Evolutionary conservation across 1,140 invertebrate genomes (phyloP), one percentile per base, ranked within the genome.

Genomic region (Leucophenga varia): DNA sequence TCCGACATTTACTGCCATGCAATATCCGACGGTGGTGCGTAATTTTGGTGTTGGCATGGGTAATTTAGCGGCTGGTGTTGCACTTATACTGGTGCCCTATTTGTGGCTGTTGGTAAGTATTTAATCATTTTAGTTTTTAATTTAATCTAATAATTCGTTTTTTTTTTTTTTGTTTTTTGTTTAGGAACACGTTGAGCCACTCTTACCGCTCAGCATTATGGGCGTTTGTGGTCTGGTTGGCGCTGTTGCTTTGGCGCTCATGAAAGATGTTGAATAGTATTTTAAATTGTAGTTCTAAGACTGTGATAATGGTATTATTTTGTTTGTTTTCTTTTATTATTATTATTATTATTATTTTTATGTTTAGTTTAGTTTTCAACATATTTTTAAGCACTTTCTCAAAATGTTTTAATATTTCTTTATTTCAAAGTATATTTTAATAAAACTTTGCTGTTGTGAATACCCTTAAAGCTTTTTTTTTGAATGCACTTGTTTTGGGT

Each of bases 11-110:
- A 87, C 86, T 2, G 85, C 85, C 2, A 85, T 87, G 71, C 75
- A 87, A 21, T 88, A 86, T 74, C 86, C 86, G 2, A 87, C 86
- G 1, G 78, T 84, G 16, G 82, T 88, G 54, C 79, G 86, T 36
- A 88, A 87, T 60, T 77, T 87, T 43, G 86, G 86, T 3, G 84
- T 88, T 8, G 86, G 86, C 4, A 81, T 83, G 28, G 85, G 83
- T 47, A 87, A 87, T 60, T 77, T 87, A 30, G 78, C 85, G 12
- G 84, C 86, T 2, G 86, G 86, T n/a, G 72, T 86, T 3, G 85
- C 81, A 2, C 73, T 88, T 2, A 85, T 87, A 53, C 76, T 84
- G 30, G 83, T 87, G 12, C 86, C 86, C 5, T 87, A 84, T 60
- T 73, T 88, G 44, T 88, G 85, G 84, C 79, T 82, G 61, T 72